Base-by-base conservation (phyloP, 2,113 vertebrate genomes). In the Nothocercus nigrocapillus region DNA sequence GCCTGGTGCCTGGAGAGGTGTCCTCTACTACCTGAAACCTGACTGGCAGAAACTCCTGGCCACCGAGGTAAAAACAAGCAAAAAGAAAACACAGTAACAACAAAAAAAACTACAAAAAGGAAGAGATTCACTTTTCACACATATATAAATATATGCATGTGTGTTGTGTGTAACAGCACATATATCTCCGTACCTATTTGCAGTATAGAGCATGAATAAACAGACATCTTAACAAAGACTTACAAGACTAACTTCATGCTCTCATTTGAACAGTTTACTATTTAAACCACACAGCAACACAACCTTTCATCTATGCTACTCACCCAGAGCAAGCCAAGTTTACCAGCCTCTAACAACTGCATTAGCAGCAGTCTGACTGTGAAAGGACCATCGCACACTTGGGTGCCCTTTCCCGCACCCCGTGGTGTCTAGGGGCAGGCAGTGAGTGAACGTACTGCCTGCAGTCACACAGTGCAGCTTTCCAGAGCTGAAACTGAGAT, bases 1-100 rank as follows among this genome's bases (percentile, higher is more conserved):
- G 80, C 99, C 99, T 1, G 99, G 99, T 19, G 99, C 99, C 86
- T 99, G 99, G 99, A 98, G 98, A 84, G 99, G 99, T 3, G 98
- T 99, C 42, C 94, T 99, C 94, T 99, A 98, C 96, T 99, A 99
- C 95, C 92, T 99, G 91, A 98, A 99, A 94, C 99, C 99, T 58
- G 98, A 99, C 84, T 99, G 99, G 99, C 95, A 98, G 94, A 99
- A 99, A 84, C 98, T 99, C 24, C 97, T 99, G 32, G 98, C 98
- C 93, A 99, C 99, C 2, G 97, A 98, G 95, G 99, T 99, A 96
- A 98, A 98, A 91, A 17, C 27, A 30, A 30, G 28, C 27, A 56
- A 25, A 53, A 6, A 53, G n/a, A 49, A 20, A 6, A 6, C 36
- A 36, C 36, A 36, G 36, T 36, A 20, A 7, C 16, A 27, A 17